Evolutionary conservation across 2,113 vertebrate genomes (phyloP).

Genomic region (Pygathrix nemaeus): DNA sequence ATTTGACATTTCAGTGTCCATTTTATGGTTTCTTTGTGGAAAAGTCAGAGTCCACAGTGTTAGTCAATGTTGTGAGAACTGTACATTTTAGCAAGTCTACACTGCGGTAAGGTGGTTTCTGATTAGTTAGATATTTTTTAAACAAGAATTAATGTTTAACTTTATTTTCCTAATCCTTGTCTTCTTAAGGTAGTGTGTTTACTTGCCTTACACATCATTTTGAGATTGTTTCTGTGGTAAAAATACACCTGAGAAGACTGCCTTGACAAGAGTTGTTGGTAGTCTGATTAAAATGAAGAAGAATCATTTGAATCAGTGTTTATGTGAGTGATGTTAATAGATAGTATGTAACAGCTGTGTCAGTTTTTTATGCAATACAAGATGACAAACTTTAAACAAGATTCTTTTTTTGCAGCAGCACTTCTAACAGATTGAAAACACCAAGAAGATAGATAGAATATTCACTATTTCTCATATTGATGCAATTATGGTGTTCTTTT

Average conservation of each 20-base stretch:
- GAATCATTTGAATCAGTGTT: not conserved
- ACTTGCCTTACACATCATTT: not conserved
- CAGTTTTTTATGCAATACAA: not conserved
- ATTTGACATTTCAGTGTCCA: not conserved
- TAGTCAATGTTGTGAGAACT: not conserved
- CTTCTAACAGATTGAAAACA: constrained; percentile 26
- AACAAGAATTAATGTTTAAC: constrained; percentile 7
- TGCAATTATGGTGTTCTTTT: not conserved
- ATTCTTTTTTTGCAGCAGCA: not conserved
- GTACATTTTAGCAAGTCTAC: not conserved
- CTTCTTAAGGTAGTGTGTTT: constrained; percentile 29
- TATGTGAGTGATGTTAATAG: not conserved
- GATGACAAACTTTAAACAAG: not conserved
- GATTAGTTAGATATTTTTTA: not conserved
- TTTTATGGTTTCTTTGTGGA: constrained; percentile 10
- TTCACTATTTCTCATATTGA: constrained; percentile 14
- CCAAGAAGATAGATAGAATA: not conserved
- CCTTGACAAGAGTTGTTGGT: not conserved
- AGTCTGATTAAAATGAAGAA: constrained; percentile 26
- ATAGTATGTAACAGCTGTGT: not conserved
- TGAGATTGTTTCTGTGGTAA: constrained; percentile 40
- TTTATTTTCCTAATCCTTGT: constrained; percentile 27
- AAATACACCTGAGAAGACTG: not conserved
- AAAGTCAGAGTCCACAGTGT: not conserved
- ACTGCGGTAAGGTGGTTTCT: not conserved